Base-by-base conservation (phyloP, 2,888 invertebrate genomes). In the Theretra japonica region DNA sequence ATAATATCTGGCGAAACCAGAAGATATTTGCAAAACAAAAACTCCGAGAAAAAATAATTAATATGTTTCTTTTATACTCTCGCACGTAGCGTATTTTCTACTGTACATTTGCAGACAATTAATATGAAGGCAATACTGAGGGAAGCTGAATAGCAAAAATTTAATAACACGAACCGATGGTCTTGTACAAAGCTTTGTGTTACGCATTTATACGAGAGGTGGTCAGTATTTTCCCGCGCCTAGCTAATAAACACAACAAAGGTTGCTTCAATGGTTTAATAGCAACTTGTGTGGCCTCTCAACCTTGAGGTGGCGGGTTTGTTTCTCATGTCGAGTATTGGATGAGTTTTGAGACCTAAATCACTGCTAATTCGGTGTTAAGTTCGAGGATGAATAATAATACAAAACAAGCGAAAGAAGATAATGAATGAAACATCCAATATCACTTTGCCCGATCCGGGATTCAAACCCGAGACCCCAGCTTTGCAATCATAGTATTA, bases 1-100 rank as follows among this genome's bases (percentile, higher is more conserved):
- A 41, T 11, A 53, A 53, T n/a, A 53, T n/a, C 19, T n/a, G 17
- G 53, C 53, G 53, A n/a, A 53, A 53, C 53, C 53, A n/a, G 53
- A n/a, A 17, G 53, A n/a, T 53, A 53, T 53, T 53, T n/a, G n/a
- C 53, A 53, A 53, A 53, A 53, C 53, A 53, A n/a, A 53, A 41
- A 53, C 17, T n/a, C 53, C 53, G 53, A 2, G 53, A 6, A n/a
- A 48, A 53, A 53, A 53, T 53, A 53, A 53, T 53, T 53, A 53
- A 53, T n/a, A n/a, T 53, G 41, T 41, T 41, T n/a, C 53, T 53
- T 53, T 53, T 4, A n/a, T 53, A 53, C 53, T n/a, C 19, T 53
- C 53, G 19, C 6, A 53, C n/a, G 53, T 53, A n/a, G n/a, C 53
- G 53, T 53, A 53, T 53, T 53, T 50, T 53, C n/a, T n/a, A n/a